Conservation (phyloP, 2,797 vertebrate genomes). For the Typhlichthys subterraneus region DNA sequence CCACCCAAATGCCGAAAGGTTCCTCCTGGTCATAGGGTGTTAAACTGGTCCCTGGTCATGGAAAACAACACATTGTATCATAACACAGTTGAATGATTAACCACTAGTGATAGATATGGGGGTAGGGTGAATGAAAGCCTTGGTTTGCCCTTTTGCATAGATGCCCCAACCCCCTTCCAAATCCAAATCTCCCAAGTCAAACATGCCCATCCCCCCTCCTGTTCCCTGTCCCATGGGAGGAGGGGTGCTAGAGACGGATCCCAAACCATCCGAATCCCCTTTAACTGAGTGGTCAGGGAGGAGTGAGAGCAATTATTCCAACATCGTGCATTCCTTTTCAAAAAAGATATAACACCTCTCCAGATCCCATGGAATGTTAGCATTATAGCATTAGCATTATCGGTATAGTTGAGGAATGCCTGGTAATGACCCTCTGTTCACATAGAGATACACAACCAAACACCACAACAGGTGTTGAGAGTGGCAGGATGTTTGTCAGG, state of each 20-base stretch:
- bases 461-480: constrained; percentile 47
- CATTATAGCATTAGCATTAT: constrained; percentile 50
- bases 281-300: constrained; percentile 75
- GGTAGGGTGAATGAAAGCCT: constrained; percentile 10
- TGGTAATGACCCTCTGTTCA: constrained; percentile 12
- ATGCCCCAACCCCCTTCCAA: constrained; percentile 61
- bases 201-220: constrained; percentile 70
- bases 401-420: constrained; percentile 35
- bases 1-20: neutral
- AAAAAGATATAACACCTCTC: constrained; percentile 64
- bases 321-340: constrained; percentile 75
- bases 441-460: constrained; percentile 7
- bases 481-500: neutral
- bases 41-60: neutral
- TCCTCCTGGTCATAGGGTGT: neutral
- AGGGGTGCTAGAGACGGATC: constrained; percentile 70
- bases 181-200: constrained; percentile 72
- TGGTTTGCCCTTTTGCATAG: constrained; percentile 57
- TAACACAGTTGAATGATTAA: neutral
- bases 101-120: neutral
- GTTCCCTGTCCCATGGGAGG: constrained; percentile 57
- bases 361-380: constrained; percentile 59
- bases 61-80: constrained; percentile 2
- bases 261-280: constrained; percentile 80
- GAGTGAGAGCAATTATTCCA: constrained; percentile 78